Base-by-base conservation (phyloP, 2,888 invertebrate species). In the Scaptomyza tumidula region DNA sequence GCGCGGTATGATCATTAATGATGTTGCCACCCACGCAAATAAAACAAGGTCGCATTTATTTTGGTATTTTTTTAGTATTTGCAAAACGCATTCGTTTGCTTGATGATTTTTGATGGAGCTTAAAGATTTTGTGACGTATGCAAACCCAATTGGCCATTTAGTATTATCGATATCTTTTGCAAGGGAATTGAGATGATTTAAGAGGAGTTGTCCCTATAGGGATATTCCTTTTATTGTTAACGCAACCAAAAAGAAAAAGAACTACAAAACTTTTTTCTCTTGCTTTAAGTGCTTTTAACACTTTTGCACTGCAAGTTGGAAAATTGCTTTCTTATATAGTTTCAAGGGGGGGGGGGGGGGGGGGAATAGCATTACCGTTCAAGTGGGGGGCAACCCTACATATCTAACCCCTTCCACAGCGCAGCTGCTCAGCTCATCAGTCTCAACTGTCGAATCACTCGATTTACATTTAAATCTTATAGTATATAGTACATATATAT, bases 311-410 rank as follows among this genome's bases (percentile, higher is more conserved):
- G 75, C 83, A 75, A 88, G 87, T 83, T 80, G 76, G 84, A 88
- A 90, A 90, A 89, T 90, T 89, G 78, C 83, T 88, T 89, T 81
- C 83, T 78, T 82, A 76, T 82, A 76, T 77, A 88, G 75, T 81
- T 85, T 43, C 14, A 10, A 50, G n/a, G 37, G 27, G 7, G 27
- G 29, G 6, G 3, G 4, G 6, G 39, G n/a, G 37, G 27, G 7
- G 27, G 29, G 6, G 3, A 9, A 24, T 19, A 11, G 46, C 29
- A 24, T 14, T 11, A 14, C 10, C n/a, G 6, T 9, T 3, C 3
- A 11, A 14, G 24, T 33, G 31, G 16, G 11, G 37, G 44, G 35
- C 64, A 63, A 0, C 27, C 24, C 16, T 11, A 14, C 13, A n/a
- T 1, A 27, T 11, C 14, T 3, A 11, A 13, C 44, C 41, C 41